Evolutionary conservation across 2,888 invertebrate species (phyloP).

Genomic region (Ochropleura leucogaster): DNA sequence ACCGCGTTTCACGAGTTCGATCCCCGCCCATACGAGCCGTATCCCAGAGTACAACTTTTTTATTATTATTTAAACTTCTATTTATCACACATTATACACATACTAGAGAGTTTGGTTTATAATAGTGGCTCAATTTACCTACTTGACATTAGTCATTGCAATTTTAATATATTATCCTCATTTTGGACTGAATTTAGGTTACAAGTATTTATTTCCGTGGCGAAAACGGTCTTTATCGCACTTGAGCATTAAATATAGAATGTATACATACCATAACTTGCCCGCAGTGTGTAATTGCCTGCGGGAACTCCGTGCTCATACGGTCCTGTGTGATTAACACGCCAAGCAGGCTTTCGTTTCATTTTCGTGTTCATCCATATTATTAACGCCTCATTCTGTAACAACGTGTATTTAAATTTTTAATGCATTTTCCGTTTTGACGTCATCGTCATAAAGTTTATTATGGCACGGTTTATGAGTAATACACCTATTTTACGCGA

Average conservation of each 20-base stretch:
- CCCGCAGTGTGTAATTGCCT: constrained; percentile 26
- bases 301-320: constrained; percentile 34
- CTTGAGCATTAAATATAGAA: not conserved
- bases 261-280: constrained; percentile 43
- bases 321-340: constrained; percentile 22
- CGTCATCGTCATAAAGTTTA: not conserved
- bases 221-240: not conserved
- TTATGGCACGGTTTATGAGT: not conserved
- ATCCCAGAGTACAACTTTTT: no score
- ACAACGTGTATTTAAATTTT: not conserved
- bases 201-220: not conserved
- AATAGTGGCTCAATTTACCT: no score
- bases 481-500: not conserved
- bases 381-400: constrained; percentile 69
- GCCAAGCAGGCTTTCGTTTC: constrained; percentile 47
- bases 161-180: not conserved
- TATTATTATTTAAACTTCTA: no score
- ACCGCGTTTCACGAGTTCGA: no score
- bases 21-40: no score
- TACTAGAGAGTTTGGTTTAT: no score
- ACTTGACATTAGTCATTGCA: no score
- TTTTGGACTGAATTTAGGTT: not conserved
- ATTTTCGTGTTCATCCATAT: constrained; percentile 71
- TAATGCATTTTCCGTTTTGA: not conserved
- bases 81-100: no score